Percentiles rank a stretch among this genome's conserved stretches.
These are phyloP conservation scores for Drosophila arawakana DNA, from an alignment of 1,140 invertebrate genomes.

Conservation along the genomic window DNA sequence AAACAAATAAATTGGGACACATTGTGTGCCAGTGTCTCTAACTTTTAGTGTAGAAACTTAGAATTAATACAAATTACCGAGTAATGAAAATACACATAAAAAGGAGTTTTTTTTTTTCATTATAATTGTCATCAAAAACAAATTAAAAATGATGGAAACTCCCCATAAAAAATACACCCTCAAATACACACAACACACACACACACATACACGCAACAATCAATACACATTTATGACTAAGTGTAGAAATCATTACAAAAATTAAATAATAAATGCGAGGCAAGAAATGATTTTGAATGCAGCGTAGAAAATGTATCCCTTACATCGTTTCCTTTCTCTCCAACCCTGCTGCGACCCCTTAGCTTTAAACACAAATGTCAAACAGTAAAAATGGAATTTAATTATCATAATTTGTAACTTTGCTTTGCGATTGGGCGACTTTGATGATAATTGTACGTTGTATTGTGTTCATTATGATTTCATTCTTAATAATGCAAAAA, in stretches of 20 bases:
- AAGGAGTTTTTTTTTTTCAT: constrained; percentile 8
- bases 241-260: constrained; percentile 21
- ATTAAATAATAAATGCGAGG: neutral
- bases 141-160: constrained; percentile 6
- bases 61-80: constrained; percentile 44
- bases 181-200: constrained; percentile 1
- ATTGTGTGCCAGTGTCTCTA: constrained; percentile 63
- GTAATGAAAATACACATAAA: constrained; percentile 11
- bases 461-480: constrained; percentile 73
- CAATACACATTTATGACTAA: constrained; percentile 44
- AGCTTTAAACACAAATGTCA: constrained; percentile 61
- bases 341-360: constrained; percentile 22
- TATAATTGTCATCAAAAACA: constrained; percentile 11
- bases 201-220: constrained; percentile 1
- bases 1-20: constrained; percentile 42
- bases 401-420: constrained; percentile 19
- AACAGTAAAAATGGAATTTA: constrained; percentile 10
- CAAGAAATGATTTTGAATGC: constrained; percentile 15
- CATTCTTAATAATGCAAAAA: constrained; percentile 52
- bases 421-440: constrained; percentile 23
- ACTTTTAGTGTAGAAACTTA: constrained; percentile 65
- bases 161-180: neutral
- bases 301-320: constrained; percentile 10
- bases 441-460: constrained; percentile 29
- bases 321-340: constrained; percentile 8